Percentiles rank a stretch among this genome's conserved stretches.
These are phyloP conservation scores for Thera britannica DNA, from an alignment of 2,888 invertebrate species.

Conservation along the genomic window DNA sequence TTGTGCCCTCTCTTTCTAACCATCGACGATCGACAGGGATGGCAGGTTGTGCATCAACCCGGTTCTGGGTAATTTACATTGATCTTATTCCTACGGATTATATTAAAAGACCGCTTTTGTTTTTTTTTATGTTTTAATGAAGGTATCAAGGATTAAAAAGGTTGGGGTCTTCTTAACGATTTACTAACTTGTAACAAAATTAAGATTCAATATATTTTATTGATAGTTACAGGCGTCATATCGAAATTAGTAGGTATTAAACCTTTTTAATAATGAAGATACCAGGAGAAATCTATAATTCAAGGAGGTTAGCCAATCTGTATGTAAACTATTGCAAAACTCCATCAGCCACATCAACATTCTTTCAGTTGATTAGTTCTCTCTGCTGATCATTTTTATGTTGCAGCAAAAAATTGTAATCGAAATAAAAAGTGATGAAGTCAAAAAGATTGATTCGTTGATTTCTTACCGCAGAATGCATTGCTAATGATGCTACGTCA, in stretches of 20 bases:
- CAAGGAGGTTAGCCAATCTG: neutral
- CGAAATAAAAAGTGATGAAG: conserved; percentile 7
- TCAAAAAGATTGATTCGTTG: conserved; percentile 10
- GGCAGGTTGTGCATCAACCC: conserved; percentile 24
- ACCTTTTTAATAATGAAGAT: too few relatives aligned
- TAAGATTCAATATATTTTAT: too few relatives aligned
- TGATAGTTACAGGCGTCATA: too few relatives aligned
- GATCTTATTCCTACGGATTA: conserved; percentile 22
- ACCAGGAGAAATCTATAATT: neutral
- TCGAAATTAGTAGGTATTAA: too few relatives aligned
- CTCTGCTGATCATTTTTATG: conserved; percentile 12
- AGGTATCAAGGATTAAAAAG: conserved; percentile 1
- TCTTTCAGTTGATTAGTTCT: conserved; percentile 9
- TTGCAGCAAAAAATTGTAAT: conserved; percentile 10
- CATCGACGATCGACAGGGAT: conserved; percentile 27
- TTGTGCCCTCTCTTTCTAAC: conserved; percentile 41
- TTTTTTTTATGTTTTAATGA: conserved; percentile 15
- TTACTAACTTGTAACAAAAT: neutral
- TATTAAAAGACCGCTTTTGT: conserved; percentile 13
- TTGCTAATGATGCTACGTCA: neutral
- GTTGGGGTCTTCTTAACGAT: neutral
- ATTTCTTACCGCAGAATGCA: neutral
- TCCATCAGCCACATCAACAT: neutral
- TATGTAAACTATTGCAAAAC: conserved; percentile 1
- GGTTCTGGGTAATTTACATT: conserved; percentile 28